phyloP scores from a whole-genome alignment of 2,888 invertebrate genomes.

The Mellilla xanthometata region DNA sequence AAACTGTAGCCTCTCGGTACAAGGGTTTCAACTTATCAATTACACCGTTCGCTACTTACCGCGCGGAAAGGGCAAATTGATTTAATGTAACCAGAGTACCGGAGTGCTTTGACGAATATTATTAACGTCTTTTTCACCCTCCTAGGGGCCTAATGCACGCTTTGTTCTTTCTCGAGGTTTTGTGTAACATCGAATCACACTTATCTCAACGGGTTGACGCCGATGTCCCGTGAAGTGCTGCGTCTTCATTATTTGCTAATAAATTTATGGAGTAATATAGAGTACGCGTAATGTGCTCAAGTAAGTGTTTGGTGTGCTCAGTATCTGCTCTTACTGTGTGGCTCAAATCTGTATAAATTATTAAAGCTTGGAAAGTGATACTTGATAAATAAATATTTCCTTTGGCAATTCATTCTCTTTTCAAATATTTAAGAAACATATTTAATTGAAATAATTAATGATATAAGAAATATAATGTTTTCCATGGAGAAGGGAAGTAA shows the following conservation, averaged over 20 bases:
- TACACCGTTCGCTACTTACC: slow-evolving; percentile 83
- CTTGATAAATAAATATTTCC: too few species aligned
- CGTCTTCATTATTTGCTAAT: slow-evolving; percentile 22
- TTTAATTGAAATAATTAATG: too few species aligned
- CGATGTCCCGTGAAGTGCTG: slow-evolving; percentile 26
- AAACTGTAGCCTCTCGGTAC: slow-evolving; percentile 76
- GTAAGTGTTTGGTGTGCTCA: too few species aligned
- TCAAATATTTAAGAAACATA: too few species aligned
- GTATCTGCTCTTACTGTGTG: too few species aligned
- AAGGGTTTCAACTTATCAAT: slow-evolving; percentile 83
- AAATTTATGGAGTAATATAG: slow-evolving; percentile 11
- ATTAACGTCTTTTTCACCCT: slow-evolving; percentile 82
- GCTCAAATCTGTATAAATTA: too few species aligned
- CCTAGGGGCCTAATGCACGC: slow-evolving; percentile 69
- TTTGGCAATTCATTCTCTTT: too few species aligned
- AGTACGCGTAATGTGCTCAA: slow-evolving; percentile 1
- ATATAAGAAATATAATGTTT: too few species aligned
- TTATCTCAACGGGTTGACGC: slow-evolving; percentile 57
- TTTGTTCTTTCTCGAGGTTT: slow-evolving; percentile 77
- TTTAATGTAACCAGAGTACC: slow-evolving; percentile 83
- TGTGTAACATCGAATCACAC: slow-evolving; percentile 77
- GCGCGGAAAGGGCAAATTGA: slow-evolving; percentile 83
- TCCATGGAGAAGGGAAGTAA: too few species aligned
- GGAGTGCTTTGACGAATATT: slow-evolving; percentile 83
- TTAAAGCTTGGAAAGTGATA: too few species aligned